phyloP scores from a whole-genome alignment of 53 echinoderm and acorn worm genomes.

The Echinometra lucunter region DNA sequence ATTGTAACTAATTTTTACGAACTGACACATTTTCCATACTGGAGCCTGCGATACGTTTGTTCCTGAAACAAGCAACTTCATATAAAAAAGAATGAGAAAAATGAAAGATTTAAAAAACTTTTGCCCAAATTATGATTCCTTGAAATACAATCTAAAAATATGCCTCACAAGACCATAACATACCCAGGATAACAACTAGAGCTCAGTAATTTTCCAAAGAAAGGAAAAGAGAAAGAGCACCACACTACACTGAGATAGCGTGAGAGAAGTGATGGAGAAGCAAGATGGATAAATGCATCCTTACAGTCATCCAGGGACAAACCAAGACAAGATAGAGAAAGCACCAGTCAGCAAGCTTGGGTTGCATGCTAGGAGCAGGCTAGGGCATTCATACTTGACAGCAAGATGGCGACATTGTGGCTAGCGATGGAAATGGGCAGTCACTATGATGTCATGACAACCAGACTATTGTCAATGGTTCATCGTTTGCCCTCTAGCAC shows the following conservation, averaged over 20 bases:
- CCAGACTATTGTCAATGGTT: slow-evolving; percentile 18
- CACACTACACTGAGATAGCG: not conserved
- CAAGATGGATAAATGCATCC: slow-evolving; percentile 17
- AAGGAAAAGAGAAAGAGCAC: not conserved
- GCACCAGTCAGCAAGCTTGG: not conserved
- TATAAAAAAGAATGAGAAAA: too few species aligned
- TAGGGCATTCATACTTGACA: slow-evolving; percentile 10
- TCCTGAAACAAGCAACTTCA: too few species aligned
- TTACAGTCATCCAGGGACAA: not conserved
- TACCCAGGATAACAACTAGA: too few species aligned
- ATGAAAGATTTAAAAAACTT: too few species aligned
- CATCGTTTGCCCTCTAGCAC: not conserved
- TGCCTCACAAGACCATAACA: too few species aligned
- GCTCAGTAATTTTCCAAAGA: too few species aligned
- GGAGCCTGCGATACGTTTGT: too few species aligned
- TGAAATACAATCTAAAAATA: too few species aligned
- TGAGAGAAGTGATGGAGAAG: not conserved
- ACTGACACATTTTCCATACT: too few species aligned
- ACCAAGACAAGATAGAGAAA: not conserved
- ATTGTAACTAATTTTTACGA: too few species aligned
- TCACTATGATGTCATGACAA: slow-evolving; percentile 22
- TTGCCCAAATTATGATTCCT: too few species aligned
- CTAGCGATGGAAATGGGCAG: slow-evolving; percentile 32
- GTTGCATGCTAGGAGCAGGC: not conserved
- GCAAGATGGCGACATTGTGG: slow-evolving; percentile 54